Evolutionary conservation across 2,888 invertebrate species (phyloP), one percentile per base, ranked within the genome.

Genomic region (Scaptomyza reducta): DNA sequence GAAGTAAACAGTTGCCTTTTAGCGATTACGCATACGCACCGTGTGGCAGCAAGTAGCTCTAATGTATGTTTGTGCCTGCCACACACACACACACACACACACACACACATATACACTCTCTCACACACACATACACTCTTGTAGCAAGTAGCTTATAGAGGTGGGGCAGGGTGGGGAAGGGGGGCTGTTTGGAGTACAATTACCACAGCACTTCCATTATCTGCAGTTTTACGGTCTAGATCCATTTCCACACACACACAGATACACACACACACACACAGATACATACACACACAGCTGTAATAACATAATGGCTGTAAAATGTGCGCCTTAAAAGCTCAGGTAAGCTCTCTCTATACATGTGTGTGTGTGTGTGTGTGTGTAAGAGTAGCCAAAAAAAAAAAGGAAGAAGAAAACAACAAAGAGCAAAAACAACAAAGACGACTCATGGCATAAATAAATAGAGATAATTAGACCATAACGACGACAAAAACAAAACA

Each of bases 391-490:
- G 60, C 42, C 62, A 66, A 60, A 67, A 82, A 31, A 29, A 29
- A 29, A 29, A 29, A 47, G n/a, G n/a, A n/a, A n/a, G n/a, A n/a
- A n/a, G n/a, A n/a, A n/a, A n/a, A n/a, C n/a, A 22, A 74, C 64
- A 47, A 16, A 33, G 53, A 46, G n/a, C 3, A 53, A 49, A 27
- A 41, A 40, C 44, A 49, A 65, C 56, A 75, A 62, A 64, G 64
- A 35, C 59, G 67, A 56, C 47, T 55, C 83, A 73, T 80, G 58
- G 83, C 86, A 85, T 87, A 87, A 84, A 84, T 84, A 84, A 84
- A 84, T 84, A 82, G 87, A 87, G 87, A 84, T 84, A 87, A 84
- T 87, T 84, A 84, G 87, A 84, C 86, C 84, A 84, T 85, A 87
- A 84, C 87, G 75, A 79, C 76, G 70, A 70, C 73, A 73, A 83